These are phyloP conservation scores for Therioaphis trifolii DNA, from an alignment of 2,888 invertebrate genomes.

Conservation along the genomic window DNA sequence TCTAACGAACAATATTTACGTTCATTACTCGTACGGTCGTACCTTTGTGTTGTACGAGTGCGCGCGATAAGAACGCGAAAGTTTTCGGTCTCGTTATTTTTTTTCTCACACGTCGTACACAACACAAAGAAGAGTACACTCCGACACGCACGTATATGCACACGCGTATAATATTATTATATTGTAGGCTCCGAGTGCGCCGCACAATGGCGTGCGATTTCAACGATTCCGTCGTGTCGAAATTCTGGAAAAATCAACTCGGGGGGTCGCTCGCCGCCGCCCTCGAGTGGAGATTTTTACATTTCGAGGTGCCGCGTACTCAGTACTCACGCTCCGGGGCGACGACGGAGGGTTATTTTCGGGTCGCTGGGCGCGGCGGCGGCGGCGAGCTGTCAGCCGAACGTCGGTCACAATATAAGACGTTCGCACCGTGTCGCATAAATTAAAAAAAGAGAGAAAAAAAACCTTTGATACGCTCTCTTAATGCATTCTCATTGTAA, in stretches of 20 bases:
- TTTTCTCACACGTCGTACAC: too few relatives aligned
- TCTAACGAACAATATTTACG: too few relatives aligned
- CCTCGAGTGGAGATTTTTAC: background rate
- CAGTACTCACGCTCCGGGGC: too few relatives aligned
- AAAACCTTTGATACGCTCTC: constrained; percentile 58
- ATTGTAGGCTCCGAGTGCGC: too few relatives aligned
- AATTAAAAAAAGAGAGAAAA: constrained; percentile 54
- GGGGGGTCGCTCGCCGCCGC: background rate
- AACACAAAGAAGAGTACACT: too few relatives aligned
- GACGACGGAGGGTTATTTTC: constrained; percentile 29
- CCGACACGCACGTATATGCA: background rate
- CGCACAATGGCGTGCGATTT: background rate
- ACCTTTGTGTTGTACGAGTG: too few relatives aligned
- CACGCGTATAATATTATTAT: background rate
- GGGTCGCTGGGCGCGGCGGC: background rate
- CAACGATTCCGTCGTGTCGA: background rate
- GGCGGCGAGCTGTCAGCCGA: constrained; percentile 46
- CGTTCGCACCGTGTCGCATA: constrained; percentile 41
- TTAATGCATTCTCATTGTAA: constrained; percentile 52
- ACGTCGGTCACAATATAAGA: constrained; percentile 45
- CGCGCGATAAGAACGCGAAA: too few relatives aligned
- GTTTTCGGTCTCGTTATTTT: too few relatives aligned
- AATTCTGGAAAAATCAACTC: constrained; percentile 16
- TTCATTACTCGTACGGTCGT: too few relatives aligned
- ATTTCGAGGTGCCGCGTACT: background rate